phyloP scores from a whole-genome alignment of 1,140 invertebrate genomes.

The Venturia canescens region DNA sequence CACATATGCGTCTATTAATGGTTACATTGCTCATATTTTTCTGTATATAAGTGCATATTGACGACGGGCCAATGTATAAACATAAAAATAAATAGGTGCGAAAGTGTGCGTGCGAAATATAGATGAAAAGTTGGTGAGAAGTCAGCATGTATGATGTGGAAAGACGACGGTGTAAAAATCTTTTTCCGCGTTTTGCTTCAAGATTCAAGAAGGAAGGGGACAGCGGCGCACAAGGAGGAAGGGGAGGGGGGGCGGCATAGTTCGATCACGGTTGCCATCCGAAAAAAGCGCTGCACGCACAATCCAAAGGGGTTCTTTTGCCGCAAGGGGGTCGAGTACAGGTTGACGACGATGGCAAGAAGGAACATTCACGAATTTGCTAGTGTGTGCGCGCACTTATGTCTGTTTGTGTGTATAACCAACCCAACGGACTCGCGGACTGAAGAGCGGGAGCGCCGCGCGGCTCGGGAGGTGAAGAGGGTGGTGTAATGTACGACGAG shows the following conservation, averaged over 20 bases:
- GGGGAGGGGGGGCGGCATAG: neutral
- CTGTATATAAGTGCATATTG: neutral
- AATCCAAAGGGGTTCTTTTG: constrained; percentile 27
- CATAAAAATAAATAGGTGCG: neutral
- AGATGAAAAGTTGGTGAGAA: neutral
- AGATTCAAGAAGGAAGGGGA: no score
- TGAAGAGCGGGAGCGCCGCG: no score
- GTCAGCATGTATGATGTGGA: neutral
- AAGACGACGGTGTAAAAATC: neutral
- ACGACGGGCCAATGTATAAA: no score
- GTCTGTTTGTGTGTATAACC: neutral
- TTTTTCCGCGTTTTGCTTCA: constrained; percentile 9
- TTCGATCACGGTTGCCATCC: constrained; percentile 38
- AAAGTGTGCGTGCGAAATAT: no score
- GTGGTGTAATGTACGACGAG: constrained; percentile 11
- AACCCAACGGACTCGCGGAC: neutral
- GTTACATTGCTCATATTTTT: constrained; percentile 6
- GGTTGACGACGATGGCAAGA: constrained; percentile 9
- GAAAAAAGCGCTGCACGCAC: constrained; percentile 30
- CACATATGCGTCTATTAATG: constrained; percentile 10
- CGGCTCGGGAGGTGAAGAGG: no score
- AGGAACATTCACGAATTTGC: neutral
- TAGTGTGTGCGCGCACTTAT: neutral
- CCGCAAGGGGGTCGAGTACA: constrained; percentile 31
- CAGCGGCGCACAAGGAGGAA: neutral